Evolutionary conservation across 2,797 vertebrate genomes (phyloP), one percentile per base, ranked within the genome.

Genomic region (Poecilia picta): DNA sequence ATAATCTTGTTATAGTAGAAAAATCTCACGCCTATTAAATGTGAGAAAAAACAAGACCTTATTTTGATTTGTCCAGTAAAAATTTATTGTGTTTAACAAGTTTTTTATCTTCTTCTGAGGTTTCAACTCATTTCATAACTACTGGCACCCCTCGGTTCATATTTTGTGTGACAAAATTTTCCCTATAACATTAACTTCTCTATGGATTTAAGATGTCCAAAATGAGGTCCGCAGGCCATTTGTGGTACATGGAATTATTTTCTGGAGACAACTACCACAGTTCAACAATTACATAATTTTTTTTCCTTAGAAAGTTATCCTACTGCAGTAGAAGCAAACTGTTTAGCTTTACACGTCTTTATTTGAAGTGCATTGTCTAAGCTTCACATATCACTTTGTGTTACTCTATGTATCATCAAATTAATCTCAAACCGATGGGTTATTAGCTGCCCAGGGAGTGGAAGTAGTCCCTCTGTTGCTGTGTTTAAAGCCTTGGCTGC

Each of bases 401-500:
- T 83, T 78, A n/a, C 55, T 28, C 4, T 28, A 72, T 71, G 80
- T 89, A 77, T 85, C 47, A 75, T 87, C 81, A 73, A 10, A 39
- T 76, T 71, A 55, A 74, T 72, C 81, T 62, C 31, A 55, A 87
- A 15, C 33, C 1, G 75, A 83, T 81, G 75, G 85, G 87, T 84
- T 83, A 77, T 81, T 84, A 72, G 25, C 77, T 84, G 75, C 36
- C 79, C 85, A 57, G 72, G 59, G 75, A 80, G 85, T 76, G 78
- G 81, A 81, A 82, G 81, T 72, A 53, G 75, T 36, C 73, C 66
- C 74, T 78, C 43, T 25, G 12, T 82, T 81, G 77, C 78, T 59
- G 43, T 83, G 82, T 81, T 89, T 87, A 80, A 71, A 31, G 18
- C 84, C 39, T 79, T 12, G 33, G 57, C 79, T 85, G 83, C 75